Evolutionary conservation across 2,113 vertebrate species (phyloP), one percentile per base, ranked within the genome.

Genomic region (Perognathus longimembris): DNA sequence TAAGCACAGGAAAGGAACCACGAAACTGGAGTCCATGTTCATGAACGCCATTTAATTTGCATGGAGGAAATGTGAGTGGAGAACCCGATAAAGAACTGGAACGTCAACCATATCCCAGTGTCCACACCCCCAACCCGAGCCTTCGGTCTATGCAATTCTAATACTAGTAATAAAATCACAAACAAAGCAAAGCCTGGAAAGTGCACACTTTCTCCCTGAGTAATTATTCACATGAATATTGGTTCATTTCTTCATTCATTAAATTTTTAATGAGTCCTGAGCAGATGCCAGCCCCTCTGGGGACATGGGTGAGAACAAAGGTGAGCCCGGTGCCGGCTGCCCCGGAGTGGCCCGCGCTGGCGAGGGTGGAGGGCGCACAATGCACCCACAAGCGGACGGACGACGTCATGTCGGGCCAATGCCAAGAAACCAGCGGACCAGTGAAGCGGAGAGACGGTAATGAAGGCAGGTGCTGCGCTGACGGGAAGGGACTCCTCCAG

Each of bases 181-280:
- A 67, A 74, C 28, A 69, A 42, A 67, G 59, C 67, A 89, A 66
- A 75, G 54, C 84, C 70, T 81, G 61, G 45, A 73, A 94, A 89
- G 50, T 50, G 63, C 76, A 75, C 69, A 70, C 73, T 91, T 92
- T 86, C 57, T 87, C 85, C 64, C 12, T 84, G 79, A 92, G 95
- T 86, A 96, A 94, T 76, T 40, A n/a, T 89, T 95, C 87, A 80
- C 84, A 86, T 92, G 77, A 87, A 81, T 95, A 92, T 96, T 92
- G 95, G 91, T 89, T 89, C 74, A 95, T 95, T 96, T 87, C 88
- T 92, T 95, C 74, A 76, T 89, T 96, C 95, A 95, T 95, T 95
- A 93, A 92, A 95, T 85, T 95, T 95, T 95, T 96, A 95, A 95
- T 95, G 94, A 97, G 88, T 73, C 59, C 63, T 77, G 83, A 64